Evolutionary conservation across 2,888 invertebrate species (phyloP).

Genomic region (Pinctada fucata): DNA sequence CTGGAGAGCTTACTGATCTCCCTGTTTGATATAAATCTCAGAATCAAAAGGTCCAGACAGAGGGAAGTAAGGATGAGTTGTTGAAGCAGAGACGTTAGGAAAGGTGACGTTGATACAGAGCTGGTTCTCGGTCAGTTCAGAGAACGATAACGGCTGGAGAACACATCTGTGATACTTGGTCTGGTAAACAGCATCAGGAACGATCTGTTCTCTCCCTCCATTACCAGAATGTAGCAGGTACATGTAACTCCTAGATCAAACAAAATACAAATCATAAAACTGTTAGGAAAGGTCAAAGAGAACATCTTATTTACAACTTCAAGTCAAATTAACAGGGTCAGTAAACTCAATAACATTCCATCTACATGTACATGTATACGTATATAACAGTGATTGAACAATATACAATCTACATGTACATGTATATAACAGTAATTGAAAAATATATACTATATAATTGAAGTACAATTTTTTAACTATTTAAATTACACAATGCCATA

Average conservation of each 20-base stretch:
- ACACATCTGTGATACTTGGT: slow-evolving; percentile 32
- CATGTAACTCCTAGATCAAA: slow-evolving; percentile 40
- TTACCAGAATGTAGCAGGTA: slow-evolving; percentile 32
- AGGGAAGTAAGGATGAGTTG: slow-evolving; percentile 53
- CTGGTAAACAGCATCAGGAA: slow-evolving; percentile 35
- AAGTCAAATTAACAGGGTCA: no score
- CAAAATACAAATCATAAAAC: not conserved
- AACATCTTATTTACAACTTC: no score
- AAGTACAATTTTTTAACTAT: no score
- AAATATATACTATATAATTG: no score
- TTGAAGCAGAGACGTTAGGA: slow-evolving; percentile 45
- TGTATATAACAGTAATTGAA: no score
- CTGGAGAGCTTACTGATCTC: slow-evolving; percentile 7
- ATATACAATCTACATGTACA: no score
- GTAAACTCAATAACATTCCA: no score
- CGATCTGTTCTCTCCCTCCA: slow-evolving; percentile 34
- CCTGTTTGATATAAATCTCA: not conserved
- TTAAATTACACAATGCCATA: no score
- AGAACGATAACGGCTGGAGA: slow-evolving; percentile 5
- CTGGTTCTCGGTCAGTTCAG: slow-evolving; percentile 37
- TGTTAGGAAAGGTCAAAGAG: not conserved
- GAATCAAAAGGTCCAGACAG: slow-evolving; percentile 54
- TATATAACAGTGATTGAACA: no score
- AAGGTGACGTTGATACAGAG: slow-evolving; percentile 40
- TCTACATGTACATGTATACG: no score